Evolutionary conservation across 2,888 invertebrate species (phyloP), one percentile per base, ranked within the genome.

Genomic region (Acronicta aceris): DNA sequence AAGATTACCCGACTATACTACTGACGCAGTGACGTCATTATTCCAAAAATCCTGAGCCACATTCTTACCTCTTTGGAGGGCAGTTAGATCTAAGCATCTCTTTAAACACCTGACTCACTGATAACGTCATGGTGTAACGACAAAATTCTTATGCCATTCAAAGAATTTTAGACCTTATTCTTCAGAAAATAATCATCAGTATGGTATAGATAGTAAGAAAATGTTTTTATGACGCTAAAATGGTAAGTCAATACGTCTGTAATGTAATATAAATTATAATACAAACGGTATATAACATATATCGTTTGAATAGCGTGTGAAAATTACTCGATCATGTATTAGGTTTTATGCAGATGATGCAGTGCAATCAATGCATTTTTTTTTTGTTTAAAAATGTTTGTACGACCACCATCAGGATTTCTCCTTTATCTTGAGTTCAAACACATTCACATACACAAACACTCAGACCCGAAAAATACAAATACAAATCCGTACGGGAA

Each of bases 21-120:
- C 33, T 36, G 15, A 40, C 43, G 12, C 7, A n/a, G 57, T 81
- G 72, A 69, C 68, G 75, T 81, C 75, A 79, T 49, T 47, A 42
- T 56, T 60, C 67, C 30, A 65, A 70, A 64, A 59, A 57, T 55
- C 48, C 21, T 55, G 45, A 58, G 45, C 30, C 47, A 46, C 59
- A 69, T 64, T 73, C 49, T 64, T 60, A 33, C 21, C 15, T 65
- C 52, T 67, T 66, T 67, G 59, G 50, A 68, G 53, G 65, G 49
- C n/a, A 38, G 21, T 50, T 48, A 54, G 51, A 56, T 47, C 10
- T 17, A 71, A 69, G 51, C 40, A 66, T 63, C 47, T 69, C 73
- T 76, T 72, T 59, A 43, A 64, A 59, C 70, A 76, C 74, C 79
- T 86, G 85, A 85, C 65, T 86, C 86, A 85, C 65, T 71, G 78